Percentiles rank a stretch among this genome's conserved stretches.
Conservation (phyloP, 1,140 invertebrate species). For the Scaptomyza montana region DNA sequence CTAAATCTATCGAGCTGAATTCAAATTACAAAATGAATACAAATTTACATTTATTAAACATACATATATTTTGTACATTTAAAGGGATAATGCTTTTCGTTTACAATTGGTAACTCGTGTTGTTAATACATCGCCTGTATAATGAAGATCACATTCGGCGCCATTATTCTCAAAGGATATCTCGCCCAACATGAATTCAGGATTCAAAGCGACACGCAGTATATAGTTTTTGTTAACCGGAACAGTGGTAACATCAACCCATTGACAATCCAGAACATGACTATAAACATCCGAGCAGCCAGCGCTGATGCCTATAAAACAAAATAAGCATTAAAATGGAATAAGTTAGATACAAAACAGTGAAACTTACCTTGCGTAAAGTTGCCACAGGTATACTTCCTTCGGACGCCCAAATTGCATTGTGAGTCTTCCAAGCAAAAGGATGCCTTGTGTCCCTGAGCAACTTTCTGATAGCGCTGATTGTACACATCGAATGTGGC, state of each 20-base stretch:
- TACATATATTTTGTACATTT: slow-evolving; percentile 15
- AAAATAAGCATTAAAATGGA: slow-evolving; percentile 35
- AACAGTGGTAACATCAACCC: slow-evolving; percentile 97
- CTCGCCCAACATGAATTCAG: slow-evolving; percentile 91
- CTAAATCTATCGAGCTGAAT: no score
- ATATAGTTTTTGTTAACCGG: slow-evolving; percentile 90
- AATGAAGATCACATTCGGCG: slow-evolving; percentile 91
- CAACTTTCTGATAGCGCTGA: slow-evolving; percentile 88
- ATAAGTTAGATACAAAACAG: background rate
- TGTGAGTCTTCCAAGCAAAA: slow-evolving; percentile 98
- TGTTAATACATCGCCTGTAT: slow-evolving; percentile 87
- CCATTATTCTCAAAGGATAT: slow-evolving; percentile 96
- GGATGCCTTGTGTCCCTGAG: slow-evolving; percentile 98
- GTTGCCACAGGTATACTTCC: slow-evolving; percentile 93
- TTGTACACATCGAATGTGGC: slow-evolving; percentile 97
- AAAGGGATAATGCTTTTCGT: slow-evolving; percentile 86
- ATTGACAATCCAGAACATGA: slow-evolving; percentile 97
- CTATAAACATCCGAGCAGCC: slow-evolving; percentile 97
- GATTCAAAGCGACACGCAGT: slow-evolving; percentile 93
- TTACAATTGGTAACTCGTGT: slow-evolving; percentile 90
- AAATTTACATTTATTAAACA: background rate
- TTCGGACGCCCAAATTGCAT: slow-evolving; percentile 89
- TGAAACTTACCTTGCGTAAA: slow-evolving; percentile 89
- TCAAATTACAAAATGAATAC: background rate
- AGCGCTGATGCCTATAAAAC: slow-evolving; percentile 91